Evolutionary conservation across 2,888 invertebrate genomes (phyloP).

Genomic region (Chloromyia formosa): DNA sequence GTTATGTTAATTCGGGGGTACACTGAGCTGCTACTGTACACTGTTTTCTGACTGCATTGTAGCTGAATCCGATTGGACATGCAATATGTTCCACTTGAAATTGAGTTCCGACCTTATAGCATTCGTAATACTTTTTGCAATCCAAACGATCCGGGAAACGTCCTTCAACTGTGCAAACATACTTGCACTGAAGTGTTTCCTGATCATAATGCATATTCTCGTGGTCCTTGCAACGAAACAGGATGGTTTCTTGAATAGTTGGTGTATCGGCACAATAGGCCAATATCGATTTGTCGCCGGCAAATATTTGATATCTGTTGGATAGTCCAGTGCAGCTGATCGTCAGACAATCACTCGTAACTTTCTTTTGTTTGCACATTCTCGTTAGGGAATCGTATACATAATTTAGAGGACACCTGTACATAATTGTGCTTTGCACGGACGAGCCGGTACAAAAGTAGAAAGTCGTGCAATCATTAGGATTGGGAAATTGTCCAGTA

Average conservation of each 20-base stretch:
- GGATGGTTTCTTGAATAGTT: constrained; percentile 7
- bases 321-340: not conserved
- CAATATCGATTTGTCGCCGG: constrained; percentile 25
- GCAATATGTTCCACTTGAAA: not conserved
- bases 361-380: constrained; percentile 29
- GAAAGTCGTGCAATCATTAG: constrained; percentile 44
- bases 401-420: constrained; percentile 40
- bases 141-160: constrained; percentile 41
- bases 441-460: constrained; percentile 39
- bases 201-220: constrained; percentile 37
- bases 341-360: constrained; percentile 3
- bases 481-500: constrained; percentile 63
- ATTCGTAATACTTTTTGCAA: constrained; percentile 45
- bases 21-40: not conserved
- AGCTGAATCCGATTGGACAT: not conserved
- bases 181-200: constrained; percentile 33
- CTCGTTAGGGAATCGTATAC: constrained; percentile 42
- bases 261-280: constrained; percentile 32
- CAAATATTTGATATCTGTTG: constrained; percentile 20
- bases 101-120: constrained; percentile 26
- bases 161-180: constrained; percentile 42
- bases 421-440: not conserved
- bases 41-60: not conserved
- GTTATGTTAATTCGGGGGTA: not conserved
- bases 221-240: constrained; percentile 39